These are phyloP conservation scores for Neogobius melanostomus DNA, from an alignment of 2,113 vertebrate genomes.

Conservation along the genomic window DNA sequence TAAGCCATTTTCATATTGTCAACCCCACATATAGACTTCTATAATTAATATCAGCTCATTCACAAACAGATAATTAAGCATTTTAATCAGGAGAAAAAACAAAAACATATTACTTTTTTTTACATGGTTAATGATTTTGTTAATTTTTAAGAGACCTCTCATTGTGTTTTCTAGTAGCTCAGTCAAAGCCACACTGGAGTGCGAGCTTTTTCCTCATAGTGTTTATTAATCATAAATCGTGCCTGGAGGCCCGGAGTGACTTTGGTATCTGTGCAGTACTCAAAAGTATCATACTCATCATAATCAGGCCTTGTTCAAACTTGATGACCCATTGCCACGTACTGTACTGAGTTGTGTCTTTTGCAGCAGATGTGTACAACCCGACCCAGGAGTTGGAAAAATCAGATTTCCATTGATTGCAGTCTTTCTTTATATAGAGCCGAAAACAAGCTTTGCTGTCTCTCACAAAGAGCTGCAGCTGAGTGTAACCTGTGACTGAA, in stretches of 20 bases:
- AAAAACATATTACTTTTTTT: too few species aligned
- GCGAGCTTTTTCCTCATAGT: neutral
- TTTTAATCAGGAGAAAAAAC: too few species aligned
- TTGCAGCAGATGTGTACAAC: constrained; percentile 37
- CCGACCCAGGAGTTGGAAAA: constrained; percentile 48
- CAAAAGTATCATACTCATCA: constrained; percentile 19
- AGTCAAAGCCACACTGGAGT: neutral
- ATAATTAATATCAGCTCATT: too few species aligned
- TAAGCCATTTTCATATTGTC: too few species aligned
- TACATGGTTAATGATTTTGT: neutral
- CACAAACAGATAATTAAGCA: too few species aligned
- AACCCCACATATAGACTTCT: too few species aligned
- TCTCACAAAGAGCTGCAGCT: constrained; percentile 49
- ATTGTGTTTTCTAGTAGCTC: neutral
- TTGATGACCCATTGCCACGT: neutral
- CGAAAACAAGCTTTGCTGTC: constrained; percentile 54
- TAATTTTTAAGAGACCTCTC: neutral
- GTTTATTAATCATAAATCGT: constrained; percentile 35
- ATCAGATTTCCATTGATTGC: constrained; percentile 30
- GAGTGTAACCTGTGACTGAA: constrained; percentile 14
- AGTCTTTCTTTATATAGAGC: constrained; percentile 27
- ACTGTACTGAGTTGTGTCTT: neutral
- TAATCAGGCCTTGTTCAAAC: neutral
- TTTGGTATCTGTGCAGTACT: constrained; percentile 37
- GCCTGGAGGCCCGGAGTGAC: constrained; percentile 49